Evolutionary conservation across 2,888 invertebrate genomes (phyloP).

Genomic region (Epinotia bilunana): DNA sequence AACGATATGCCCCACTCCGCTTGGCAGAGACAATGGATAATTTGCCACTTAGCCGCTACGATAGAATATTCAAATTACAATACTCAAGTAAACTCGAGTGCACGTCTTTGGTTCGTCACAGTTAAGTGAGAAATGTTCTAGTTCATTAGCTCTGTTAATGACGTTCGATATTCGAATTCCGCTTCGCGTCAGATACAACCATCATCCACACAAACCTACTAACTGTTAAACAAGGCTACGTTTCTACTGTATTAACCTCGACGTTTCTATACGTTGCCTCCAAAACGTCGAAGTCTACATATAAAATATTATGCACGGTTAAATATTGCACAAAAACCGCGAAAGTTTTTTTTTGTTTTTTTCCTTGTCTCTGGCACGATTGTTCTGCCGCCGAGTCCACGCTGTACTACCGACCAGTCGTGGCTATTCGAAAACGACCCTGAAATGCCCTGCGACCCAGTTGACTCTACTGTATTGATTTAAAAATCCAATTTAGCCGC

Average conservation of each 20-base stretch:
- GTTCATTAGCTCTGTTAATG: slow-evolving; percentile 19
- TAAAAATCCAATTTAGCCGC: slow-evolving; percentile 16
- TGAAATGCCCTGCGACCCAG: slow-evolving; percentile 39
- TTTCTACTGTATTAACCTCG: neutral
- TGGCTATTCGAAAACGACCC: slow-evolving; percentile 35
- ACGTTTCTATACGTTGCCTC: neutral
- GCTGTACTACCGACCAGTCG: slow-evolving; percentile 25
- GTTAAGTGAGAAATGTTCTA: slow-evolving; percentile 20
- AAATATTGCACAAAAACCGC: neutral
- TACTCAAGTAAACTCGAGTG: slow-evolving; percentile 16
- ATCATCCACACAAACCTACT: neutral
- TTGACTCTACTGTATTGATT: slow-evolving; percentile 34
- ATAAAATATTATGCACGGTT: neutral
- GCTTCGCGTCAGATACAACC: neutral
- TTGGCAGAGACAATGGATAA: slow-evolving; percentile 38
- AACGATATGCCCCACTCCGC: slow-evolving; percentile 26
- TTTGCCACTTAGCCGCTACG: slow-evolving; percentile 32
- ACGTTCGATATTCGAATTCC: slow-evolving; percentile 30
- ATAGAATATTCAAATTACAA: slow-evolving; percentile 40
- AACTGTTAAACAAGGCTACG: neutral
- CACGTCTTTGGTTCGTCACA: slow-evolving; percentile 22
- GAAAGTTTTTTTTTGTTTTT: neutral
- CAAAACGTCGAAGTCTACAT: no score
- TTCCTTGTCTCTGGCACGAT: slow-evolving; percentile 19
- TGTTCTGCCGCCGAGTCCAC: slow-evolving; percentile 17